Base-by-base conservation (phyloP, 1,140 invertebrate genomes). In the Lepidurus apus region DNA sequence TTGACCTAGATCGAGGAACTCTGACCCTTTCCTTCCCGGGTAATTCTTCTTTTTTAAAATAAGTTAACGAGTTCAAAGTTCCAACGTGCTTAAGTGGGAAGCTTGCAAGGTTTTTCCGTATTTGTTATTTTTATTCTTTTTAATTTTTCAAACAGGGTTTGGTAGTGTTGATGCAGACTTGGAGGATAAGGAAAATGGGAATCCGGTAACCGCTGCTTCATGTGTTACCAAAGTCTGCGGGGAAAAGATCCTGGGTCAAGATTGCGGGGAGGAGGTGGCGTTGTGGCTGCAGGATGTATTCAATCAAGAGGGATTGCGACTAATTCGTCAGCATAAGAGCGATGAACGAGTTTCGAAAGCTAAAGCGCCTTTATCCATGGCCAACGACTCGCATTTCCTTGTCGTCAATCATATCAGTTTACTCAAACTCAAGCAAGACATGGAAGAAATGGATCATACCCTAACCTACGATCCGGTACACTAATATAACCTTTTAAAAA, bases 331-430 rank as follows among this genome's bases (percentile, higher is more conserved):
- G 84, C 87, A 83, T 10, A 81, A 65, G 13, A 65, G 21, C 17
- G 65, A 42, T 17, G 73, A 79, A 74, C 78, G 77, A 76, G 74
- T 26, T 11, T 11, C 21, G 73, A 76, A 42, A 45, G 43, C 43
- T n/a, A 79, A 76, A 75, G 77, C 21, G 43, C 53, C 75, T 6
- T 83, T 94, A 44, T 93, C 93, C 0, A 87, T 97, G 79, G 90
- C 91, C 6, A 97, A 96, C 85, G 90, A 96, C 87, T 93, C 93
- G 1, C 95, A 97, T 84, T 97, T 91, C 86, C 87, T 98, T 47
- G 84, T 97, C 26, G 87, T 97, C 17, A 95, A 92, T 83, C 85
- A 88, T 81, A 87, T 90, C 11, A 96, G 94, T 81, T 88, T 95
- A 7, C 85, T 86, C 73, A 85, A 88, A 44, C 89, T 88, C 85